phyloP scores from a whole-genome alignment of 2,113 vertebrate genomes.

The Corythornis madagascariensis region DNA sequence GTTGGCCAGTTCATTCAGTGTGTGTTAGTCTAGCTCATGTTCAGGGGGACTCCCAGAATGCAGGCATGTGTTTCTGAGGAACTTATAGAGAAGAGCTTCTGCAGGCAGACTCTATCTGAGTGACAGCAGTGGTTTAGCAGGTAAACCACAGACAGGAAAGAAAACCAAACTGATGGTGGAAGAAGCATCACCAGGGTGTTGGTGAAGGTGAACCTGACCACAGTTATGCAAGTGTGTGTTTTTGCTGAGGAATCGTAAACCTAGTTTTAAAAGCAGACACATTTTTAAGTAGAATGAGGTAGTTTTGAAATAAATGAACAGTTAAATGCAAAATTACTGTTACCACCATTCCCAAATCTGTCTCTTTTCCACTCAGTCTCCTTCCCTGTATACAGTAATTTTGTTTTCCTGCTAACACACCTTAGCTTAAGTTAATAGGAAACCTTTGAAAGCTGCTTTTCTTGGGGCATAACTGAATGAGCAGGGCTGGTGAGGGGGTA shows the following conservation, averaged over 20 bases:
- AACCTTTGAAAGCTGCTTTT: not conserved
- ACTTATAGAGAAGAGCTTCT: not conserved
- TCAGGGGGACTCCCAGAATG: not conserved
- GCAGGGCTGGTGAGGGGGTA: not conserved
- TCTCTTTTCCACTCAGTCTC: not conserved
- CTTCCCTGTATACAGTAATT: not conserved
- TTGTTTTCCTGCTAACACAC: not conserved
- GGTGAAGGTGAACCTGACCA: not conserved
- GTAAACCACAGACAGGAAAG: not conserved
- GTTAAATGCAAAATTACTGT: not conserved
- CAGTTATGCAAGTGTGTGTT: not conserved
- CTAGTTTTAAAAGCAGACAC: not conserved
- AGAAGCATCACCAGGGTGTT: not conserved
- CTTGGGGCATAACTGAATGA: not conserved
- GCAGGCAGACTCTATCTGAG: fast-evolving
- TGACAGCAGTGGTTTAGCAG: not conserved
- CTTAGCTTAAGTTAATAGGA: not conserved
- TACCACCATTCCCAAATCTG: not conserved
- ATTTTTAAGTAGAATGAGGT: not conserved
- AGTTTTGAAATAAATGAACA: not conserved
- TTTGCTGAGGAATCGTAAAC: not conserved
- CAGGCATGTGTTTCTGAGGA: fast-evolving
- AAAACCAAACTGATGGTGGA: not conserved
- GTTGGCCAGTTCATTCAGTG: fast-evolving
- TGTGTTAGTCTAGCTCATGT: not conserved